Evolutionary conservation across 2,113 vertebrate species (phyloP), one percentile per base, ranked within the genome.

Genomic region (Ciconia maguari): DNA sequence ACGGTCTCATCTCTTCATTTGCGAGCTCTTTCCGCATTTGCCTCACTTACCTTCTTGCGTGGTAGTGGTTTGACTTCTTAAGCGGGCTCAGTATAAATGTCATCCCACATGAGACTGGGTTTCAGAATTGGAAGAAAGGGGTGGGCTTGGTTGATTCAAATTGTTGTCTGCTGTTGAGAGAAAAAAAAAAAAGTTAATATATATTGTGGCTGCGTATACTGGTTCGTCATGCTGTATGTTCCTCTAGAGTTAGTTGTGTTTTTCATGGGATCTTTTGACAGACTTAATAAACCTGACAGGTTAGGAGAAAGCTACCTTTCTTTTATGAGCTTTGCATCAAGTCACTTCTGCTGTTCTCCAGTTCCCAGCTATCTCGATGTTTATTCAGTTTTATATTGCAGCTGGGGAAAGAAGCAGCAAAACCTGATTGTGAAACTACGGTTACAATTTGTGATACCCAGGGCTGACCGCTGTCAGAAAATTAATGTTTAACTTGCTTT

Each of bases 401-500:
- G 29, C 29, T 38, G n/a, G n/a, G 29, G 26, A 78, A 80, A 93
- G 87, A 93, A 94, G 57, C 54, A 86, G 60, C 55, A 93, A 91
- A 91, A 58, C 7, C 29, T 2, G 62, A 70, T 91, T 93, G 83
- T 96, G 96, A 97, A 97, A 97, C 81, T 94, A 16, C 30, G 1
- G 46, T 94, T 93, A 60, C 36, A 36, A 20, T 55, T 91, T 94
- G 57, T 93, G 78, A 92, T 95, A 87, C 29, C 20, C 32, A 21
- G 34, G 61, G 52, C 69, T 94, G 83, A 46, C 74, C 4, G 3
- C 75, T 96, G 94, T 90, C 78, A 91, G 66, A 94, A 89, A 83
- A 85, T 97, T 96, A 96, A 97, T 96, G 58, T 96, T 96, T 96
- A 96, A 97, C 96, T 68, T 62, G 54, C 51, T 48, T 38, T 75